Evolutionary conservation across 30 jellyfish, hydroid and myxozoan genomes (phyloP).

Genomic region (Kudoa iwatai): DNA sequence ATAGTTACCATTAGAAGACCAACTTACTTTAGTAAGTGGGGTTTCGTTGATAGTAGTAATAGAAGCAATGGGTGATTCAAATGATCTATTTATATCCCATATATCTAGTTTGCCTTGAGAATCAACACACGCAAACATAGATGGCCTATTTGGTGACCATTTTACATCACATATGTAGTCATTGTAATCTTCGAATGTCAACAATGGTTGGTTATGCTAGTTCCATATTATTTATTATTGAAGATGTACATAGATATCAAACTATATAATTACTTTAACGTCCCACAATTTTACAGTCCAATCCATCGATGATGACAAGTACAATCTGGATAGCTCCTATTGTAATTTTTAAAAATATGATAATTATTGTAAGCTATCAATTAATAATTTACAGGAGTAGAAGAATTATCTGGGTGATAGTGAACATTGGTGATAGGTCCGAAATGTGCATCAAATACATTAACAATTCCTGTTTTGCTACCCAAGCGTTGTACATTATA

Average conservation of each 20-base stretch:
- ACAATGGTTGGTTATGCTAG: slow-evolving; percentile 5
- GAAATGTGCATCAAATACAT: slow-evolving; percentile 53
- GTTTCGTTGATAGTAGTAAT: too few relatives aligned
- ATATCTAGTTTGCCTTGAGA: slow-evolving; percentile 67
- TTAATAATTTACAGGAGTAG: not conserved
- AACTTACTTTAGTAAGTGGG: too few relatives aligned
- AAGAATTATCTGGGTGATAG: slow-evolving; percentile 7
- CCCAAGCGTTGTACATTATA: slow-evolving; percentile 75
- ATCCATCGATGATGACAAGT: slow-evolving; percentile 53
- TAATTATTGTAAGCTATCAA: not conserved
- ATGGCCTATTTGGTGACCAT: slow-evolving; percentile 83
- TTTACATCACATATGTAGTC: slow-evolving; percentile 53
- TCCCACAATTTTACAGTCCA: slow-evolving; percentile 86
- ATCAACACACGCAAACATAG: slow-evolving; percentile 62
- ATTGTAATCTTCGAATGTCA: slow-evolving; percentile 64
- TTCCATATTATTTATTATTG: not conserved
- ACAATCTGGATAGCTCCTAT: slow-evolving; percentile 50
- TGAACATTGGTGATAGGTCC: slow-evolving; percentile 76
- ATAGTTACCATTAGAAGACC: too few relatives aligned
- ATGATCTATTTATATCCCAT: slow-evolving; percentile 61
- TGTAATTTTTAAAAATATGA: slow-evolving; percentile 2
- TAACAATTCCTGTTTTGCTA: slow-evolving; percentile 67
- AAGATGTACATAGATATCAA: not conserved
- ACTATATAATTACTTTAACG: slow-evolving; percentile 16
- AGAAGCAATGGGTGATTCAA: too few relatives aligned